Percentiles rank a stretch among this genome's conserved stretches.
These are phyloP conservation scores for Calephelis perditalis DNA, from an alignment of 2,888 invertebrate genomes.

Conservation along the genomic window DNA sequence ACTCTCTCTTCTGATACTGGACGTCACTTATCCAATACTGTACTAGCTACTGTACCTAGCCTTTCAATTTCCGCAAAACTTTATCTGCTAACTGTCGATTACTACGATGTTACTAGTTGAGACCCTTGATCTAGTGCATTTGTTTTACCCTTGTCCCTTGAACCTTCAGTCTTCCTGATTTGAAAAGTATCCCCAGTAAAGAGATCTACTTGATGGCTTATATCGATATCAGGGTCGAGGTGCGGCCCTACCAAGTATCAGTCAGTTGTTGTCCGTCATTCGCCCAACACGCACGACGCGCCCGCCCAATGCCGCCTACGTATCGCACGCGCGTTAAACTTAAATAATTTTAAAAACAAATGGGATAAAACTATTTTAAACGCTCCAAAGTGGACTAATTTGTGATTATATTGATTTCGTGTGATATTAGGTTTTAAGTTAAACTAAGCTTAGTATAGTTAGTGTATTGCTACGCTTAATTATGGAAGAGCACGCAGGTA, in stretches of 20 bases:
- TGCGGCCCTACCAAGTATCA: slow-evolving; percentile 19
- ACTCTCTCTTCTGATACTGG: too few relatives aligned
- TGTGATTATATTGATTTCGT: slow-evolving; percentile 41
- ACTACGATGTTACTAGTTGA: too few relatives aligned
- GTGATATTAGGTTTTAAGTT: slow-evolving; percentile 69
- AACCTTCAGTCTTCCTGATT: too few relatives aligned
- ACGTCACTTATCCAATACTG: too few relatives aligned
- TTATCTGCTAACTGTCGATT: too few relatives aligned
- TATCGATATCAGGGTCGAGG: slow-evolving; percentile 18
- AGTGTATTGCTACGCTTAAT: slow-evolving; percentile 33
- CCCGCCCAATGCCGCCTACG: slow-evolving; percentile 53
- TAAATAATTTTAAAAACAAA: slow-evolving; percentile 43
- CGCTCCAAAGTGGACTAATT: slow-evolving; percentile 1
- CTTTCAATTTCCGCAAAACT: too few relatives aligned
- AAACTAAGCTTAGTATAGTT: slow-evolving; percentile 34
- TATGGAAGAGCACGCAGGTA: slow-evolving; percentile 69
- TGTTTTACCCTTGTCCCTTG: too few relatives aligned
- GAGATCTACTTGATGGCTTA: background rate
- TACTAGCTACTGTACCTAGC: too few relatives aligned
- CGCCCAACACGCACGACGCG: slow-evolving; percentile 24
- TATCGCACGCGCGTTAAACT: slow-evolving; percentile 63
- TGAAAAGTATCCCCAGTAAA: too few relatives aligned
- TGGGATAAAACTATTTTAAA: slow-evolving; percentile 51
- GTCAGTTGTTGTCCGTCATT: slow-evolving; percentile 27
- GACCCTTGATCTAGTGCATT: too few relatives aligned